Evolutionary conservation across 2,113 vertebrate species (phyloP).

Genomic region (Todiramphus chloris): DNA sequence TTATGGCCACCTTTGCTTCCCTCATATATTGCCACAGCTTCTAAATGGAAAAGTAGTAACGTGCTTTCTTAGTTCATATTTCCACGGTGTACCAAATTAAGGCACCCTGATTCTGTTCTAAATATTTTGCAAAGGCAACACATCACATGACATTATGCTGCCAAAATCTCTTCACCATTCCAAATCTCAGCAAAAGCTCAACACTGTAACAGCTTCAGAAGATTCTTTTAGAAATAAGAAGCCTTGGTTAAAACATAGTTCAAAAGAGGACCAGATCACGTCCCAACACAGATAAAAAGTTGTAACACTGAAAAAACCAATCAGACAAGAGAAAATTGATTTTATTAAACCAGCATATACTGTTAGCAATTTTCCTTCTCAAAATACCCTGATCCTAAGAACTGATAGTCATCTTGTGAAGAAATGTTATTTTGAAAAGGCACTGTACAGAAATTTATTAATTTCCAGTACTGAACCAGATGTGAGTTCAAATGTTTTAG

Average conservation of each 20-base stretch:
- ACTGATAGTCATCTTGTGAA: background rate
- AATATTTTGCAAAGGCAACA: background rate
- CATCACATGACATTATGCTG: accelerated
- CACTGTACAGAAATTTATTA: background rate
- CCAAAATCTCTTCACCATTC: background rate
- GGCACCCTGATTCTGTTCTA: background rate
- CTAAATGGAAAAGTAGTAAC: background rate
- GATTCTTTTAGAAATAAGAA: background rate
- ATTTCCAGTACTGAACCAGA: background rate
- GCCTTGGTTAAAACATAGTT: accelerated
- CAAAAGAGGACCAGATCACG: accelerated
- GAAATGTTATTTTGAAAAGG: background rate
- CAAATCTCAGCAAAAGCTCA: background rate
- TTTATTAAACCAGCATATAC: background rate
- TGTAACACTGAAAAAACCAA: background rate
- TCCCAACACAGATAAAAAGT: background rate
- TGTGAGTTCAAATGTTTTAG: background rate
- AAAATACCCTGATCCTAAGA: background rate
- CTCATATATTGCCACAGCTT: background rate
- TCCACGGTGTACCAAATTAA: background rate
- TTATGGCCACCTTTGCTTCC: background rate
- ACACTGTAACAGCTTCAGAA: background rate
- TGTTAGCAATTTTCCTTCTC: background rate
- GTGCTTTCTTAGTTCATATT: background rate
- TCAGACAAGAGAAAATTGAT: background rate